Evolutionary conservation across 92 coral and sea anemone species (phyloP).

Genomic region (Diadumene lineata): DNA sequence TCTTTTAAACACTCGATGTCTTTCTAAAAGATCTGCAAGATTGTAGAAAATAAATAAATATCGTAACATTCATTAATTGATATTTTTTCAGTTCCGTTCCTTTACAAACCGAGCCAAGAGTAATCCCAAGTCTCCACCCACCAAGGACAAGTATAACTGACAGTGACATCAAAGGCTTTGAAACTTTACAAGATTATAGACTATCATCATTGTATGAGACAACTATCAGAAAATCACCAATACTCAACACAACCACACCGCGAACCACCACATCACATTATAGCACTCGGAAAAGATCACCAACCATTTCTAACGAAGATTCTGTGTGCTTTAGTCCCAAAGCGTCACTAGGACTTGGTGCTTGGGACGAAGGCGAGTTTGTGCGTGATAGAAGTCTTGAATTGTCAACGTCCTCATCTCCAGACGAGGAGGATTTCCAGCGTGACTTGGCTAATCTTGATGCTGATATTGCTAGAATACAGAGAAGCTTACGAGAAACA

Average conservation of each 20-base stretch:
- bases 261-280: background rate
- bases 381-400: conserved; percentile 34
- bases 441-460: conserved; percentile 88
- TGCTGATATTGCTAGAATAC: conserved; percentile 89
- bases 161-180: background rate
- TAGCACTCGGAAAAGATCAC: background rate
- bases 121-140: background rate
- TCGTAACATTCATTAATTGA: no score
- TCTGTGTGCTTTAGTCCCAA: conserved; percentile 23
- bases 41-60: no score
- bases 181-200: background rate
- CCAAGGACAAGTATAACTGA: background rate
- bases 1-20: no score
- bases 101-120: background rate
- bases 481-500: conserved; percentile 82
- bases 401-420: conserved; percentile 74
- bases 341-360: conserved; percentile 27
- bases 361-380: conserved; percentile 7
- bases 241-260: background rate
- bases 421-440: conserved; percentile 82
- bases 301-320: conserved; percentile 12
- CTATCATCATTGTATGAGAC: background rate
- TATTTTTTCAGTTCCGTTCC: conserved; percentile 3
- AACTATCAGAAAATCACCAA: background rate
- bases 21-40: no score